These are phyloP conservation scores for Acipenser oxyrinchus DNA, from an alignment of 2,797 vertebrate genomes.

Conservation along the genomic window DNA sequence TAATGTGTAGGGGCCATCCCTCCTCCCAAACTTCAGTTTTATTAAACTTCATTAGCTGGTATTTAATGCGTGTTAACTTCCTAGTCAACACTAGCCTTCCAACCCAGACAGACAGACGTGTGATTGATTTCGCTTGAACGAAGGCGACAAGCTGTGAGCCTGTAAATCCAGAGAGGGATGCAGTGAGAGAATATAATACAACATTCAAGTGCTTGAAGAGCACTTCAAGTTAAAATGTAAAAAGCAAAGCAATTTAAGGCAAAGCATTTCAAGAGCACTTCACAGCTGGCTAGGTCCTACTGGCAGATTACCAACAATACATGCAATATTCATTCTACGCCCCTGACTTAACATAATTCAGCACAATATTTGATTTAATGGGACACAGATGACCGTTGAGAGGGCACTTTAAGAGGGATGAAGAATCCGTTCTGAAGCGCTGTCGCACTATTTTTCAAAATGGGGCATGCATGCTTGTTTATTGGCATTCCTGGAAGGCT, in stretches of 20 bases:
- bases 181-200: slow-evolving; percentile 4
- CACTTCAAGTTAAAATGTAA: slow-evolving; percentile 16
- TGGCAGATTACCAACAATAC: slow-evolving; percentile 28
- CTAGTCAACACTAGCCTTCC: neutral
- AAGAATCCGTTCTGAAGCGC: neutral
- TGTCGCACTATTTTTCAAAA: neutral
- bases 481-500: slow-evolving; percentile 27
- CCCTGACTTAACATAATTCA: slow-evolving; percentile 28
- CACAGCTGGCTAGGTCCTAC: slow-evolving; percentile 29
- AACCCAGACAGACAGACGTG: slow-evolving; percentile 3
- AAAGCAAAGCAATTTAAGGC: slow-evolving; percentile 14
- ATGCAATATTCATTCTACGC: slow-evolving; percentile 19
- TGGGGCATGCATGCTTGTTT: slow-evolving; percentile 15
- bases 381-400: slow-evolving; percentile 14
- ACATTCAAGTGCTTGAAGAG: slow-evolving; percentile 17
- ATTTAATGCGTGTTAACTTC: neutral
- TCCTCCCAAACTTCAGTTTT: too few species aligned
- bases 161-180: neutral
- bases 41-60: neutral
- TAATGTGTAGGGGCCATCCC: too few species aligned
- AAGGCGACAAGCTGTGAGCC: neutral
- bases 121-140: slow-evolving; percentile 4
- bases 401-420: slow-evolving; percentile 22
- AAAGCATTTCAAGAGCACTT: slow-evolving; percentile 20
- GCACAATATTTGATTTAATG: slow-evolving; percentile 19